These are phyloP conservation scores for Cynodonichthys magdalenae DNA, from an alignment of 2,797 vertebrate genomes.

Conservation along the genomic window DNA sequence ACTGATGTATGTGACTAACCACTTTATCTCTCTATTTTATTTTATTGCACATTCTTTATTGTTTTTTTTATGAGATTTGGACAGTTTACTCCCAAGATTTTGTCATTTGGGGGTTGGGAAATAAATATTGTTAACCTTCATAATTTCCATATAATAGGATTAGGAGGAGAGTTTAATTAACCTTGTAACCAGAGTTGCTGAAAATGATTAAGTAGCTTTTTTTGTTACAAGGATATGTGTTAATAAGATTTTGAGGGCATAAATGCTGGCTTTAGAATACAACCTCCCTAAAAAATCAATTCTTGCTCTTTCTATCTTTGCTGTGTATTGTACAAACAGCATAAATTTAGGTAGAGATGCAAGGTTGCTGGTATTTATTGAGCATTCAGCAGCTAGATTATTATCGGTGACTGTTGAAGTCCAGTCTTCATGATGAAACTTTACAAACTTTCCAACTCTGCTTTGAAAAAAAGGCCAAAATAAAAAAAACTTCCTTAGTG, in stretches of 20 bases:
- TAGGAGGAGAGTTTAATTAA: not conserved
- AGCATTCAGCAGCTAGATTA: not conserved
- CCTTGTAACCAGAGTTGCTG: conserved; percentile 4
- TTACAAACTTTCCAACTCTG: not conserved
- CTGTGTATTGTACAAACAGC: not conserved
- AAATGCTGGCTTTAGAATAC: conserved; percentile 5
- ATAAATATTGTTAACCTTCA: conserved; percentile 4
- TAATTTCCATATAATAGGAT: conserved; percentile 6
- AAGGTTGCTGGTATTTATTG: conserved; percentile 8
- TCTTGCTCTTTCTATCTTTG: conserved; percentile 1
- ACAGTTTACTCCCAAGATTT: not conserved
- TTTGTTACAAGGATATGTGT: conserved; percentile 1
- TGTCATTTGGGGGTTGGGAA: not conserved
- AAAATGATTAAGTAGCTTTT: conserved; percentile 6
- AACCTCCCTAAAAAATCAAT: not conserved
- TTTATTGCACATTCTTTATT: conserved; percentile 2
- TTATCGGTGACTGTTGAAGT: not conserved
- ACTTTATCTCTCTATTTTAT: not conserved
- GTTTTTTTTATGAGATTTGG: not conserved
- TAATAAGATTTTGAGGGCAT: not conserved
- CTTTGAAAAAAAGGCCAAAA: not conserved
- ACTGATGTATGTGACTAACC: conserved; percentile 3
- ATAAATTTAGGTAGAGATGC: conserved; percentile 2
- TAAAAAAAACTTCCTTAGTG: not conserved
- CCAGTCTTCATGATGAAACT: not conserved